Evolutionary conservation across 92 coral and sea anemone species (phyloP), one percentile per base, ranked within the genome.

Genomic region (Epizoanthus rinbou): DNA sequence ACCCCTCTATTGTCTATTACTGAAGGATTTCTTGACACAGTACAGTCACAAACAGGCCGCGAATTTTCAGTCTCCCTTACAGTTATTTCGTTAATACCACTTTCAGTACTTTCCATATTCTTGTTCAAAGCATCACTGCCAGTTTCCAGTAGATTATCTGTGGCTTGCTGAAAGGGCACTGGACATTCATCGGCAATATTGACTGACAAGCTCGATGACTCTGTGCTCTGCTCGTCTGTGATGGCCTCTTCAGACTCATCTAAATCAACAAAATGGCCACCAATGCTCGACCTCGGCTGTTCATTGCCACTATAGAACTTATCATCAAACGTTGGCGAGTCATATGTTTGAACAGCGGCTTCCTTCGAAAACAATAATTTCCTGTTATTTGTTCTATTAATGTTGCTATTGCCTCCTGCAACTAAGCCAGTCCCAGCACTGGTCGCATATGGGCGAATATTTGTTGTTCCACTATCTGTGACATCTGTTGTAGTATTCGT

Each of bases 201-300:
- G 21, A 78, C 72, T 5, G 82, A 78, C 14, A 59, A 23, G 19
- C 25, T 78, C 39, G 82, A 78, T 10, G 82, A 78, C 71, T 78
- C 82, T 23, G 71, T 63, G 43, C 82, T 78, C 64, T 78, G 82
- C 6, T 78, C 82, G 1, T 78, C 82, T n/a, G 82, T 63, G 0
- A 69, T 35, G n/a, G 82, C 64, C 59, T 78, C 82, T 57, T 78
- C 82, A 13, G 82, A 78, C 52, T 78, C 82, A 50, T 78, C 82
- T 5, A 78, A 39, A 63, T 78, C 82, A 62, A 63, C 82, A 22
- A 78, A 78, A 41, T 78, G 69, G 13, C 82, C 82, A n/a, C 82
- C 82, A 21, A 78, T 78, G 60, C 71, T 62, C n/a, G 82, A 78
- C 62, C 82, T 78, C 39, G 82, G 71, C 24, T 78, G 82, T 39